phyloP scores from a whole-genome alignment of 2,888 invertebrate species.

The Rhamphomyia laevipes region DNA sequence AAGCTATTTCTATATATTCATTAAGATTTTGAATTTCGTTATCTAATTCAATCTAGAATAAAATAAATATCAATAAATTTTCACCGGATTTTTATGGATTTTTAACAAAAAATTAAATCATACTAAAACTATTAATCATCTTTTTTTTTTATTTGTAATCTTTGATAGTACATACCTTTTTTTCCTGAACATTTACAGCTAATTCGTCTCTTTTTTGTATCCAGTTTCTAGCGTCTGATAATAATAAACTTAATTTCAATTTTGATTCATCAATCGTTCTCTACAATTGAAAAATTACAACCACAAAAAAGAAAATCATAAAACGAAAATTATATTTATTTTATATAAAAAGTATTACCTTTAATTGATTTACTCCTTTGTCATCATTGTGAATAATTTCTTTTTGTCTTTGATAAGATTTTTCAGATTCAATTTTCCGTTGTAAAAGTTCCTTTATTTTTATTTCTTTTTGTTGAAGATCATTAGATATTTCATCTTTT shows the following conservation, averaged over 20 bases:
- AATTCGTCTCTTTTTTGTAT: conserved; percentile 14
- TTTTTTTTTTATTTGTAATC: too few species aligned
- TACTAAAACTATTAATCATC: too few species aligned
- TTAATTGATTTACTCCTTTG: conserved; percentile 26
- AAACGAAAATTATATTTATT: too few species aligned
- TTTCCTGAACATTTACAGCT: conserved; percentile 8
- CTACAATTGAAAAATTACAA: conserved; percentile 10
- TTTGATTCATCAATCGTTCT: conserved; percentile 16
- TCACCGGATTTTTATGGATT: too few species aligned
- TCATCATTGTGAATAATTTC: conserved; percentile 27
- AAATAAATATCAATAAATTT: neutral
- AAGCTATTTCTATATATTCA: conserved; percentile 13
- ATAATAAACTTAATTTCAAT: conserved; percentile 17
- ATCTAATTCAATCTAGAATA: conserved; percentile 3
- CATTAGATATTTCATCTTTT: too few species aligned
- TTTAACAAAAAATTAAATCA: too few species aligned
- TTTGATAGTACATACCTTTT: conserved; percentile 10
- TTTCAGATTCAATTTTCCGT: conserved; percentile 30
- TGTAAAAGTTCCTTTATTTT: conserved; percentile 32
- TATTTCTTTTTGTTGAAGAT: conserved; percentile 25
- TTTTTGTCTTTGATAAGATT: conserved; percentile 34
- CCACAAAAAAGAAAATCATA: neutral
- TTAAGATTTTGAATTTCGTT: conserved; percentile 11
- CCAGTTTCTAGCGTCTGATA: conserved; percentile 12
- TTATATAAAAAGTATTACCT: conserved; percentile 11